These are phyloP conservation scores for Beroe forskalii DNA, from an alignment of 37 sponge, comb jelly and placozoan species.

Conservation along the genomic window DNA sequence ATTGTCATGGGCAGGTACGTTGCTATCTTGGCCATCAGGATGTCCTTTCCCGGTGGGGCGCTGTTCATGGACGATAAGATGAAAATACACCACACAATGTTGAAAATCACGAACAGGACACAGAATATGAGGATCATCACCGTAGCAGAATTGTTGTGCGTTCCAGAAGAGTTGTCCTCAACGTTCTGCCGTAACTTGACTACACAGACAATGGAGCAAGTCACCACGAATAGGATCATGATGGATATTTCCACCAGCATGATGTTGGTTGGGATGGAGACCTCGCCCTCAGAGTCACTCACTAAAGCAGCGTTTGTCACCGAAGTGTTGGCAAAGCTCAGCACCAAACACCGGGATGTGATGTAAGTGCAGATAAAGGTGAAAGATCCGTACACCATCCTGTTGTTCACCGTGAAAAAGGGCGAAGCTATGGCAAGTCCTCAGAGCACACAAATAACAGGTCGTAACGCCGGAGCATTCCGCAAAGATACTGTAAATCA, in stretches of 20 bases:
- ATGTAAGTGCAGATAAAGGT: background rate
- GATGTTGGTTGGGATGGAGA: background rate
- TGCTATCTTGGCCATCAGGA: background rate
- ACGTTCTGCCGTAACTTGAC: background rate
- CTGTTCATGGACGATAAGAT: background rate
- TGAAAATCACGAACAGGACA: background rate
- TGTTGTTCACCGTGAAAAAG: background rate
- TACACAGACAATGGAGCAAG: background rate
- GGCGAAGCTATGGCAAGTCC: background rate
- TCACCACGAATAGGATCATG: conserved; percentile 6
- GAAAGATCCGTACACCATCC: background rate
- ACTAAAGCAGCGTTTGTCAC: background rate
- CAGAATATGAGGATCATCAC: background rate
- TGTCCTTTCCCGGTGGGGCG: background rate
- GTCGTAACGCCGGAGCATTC: conserved; percentile 3
- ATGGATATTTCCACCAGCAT: background rate
- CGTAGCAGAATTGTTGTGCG: background rate
- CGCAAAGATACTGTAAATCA: background rate
- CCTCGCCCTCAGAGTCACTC: background rate
- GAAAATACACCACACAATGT: background rate
- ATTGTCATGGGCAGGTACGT: background rate
- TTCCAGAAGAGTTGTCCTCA: background rate
- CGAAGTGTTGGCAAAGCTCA: background rate
- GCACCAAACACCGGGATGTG: background rate
- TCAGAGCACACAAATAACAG: conserved; percentile 4